Conservation (phyloP, 2,797 vertebrate genomes). For the Clamator glandarius region DNA sequence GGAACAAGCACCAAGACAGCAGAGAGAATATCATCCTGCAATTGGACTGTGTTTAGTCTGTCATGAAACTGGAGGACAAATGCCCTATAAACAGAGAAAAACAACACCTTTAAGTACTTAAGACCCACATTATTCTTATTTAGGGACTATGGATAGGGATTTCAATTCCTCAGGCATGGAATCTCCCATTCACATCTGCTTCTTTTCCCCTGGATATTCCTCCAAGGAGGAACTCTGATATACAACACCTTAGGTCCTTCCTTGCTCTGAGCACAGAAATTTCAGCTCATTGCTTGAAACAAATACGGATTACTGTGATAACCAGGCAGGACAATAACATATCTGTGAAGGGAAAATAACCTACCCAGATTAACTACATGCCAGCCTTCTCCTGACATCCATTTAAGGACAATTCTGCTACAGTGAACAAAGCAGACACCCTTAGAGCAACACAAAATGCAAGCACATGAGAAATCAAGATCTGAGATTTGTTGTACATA, state of each 20-base stretch:
- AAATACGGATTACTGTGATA: background rate
- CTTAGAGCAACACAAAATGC: background rate
- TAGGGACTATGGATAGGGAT: background rate
- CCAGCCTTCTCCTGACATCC: background rate
- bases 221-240: background rate
- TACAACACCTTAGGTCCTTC: background rate
- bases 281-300: background rate
- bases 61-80: background rate
- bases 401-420: background rate
- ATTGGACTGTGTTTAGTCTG: background rate
- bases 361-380: background rate
- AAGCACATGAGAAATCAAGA: background rate
- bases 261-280: background rate
- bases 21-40: background rate
- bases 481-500: background rate
- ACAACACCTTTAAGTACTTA: background rate
- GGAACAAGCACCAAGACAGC: fast-evolving
- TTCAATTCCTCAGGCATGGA: background rate
- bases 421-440: background rate
- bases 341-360: background rate
- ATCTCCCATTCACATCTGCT: background rate
- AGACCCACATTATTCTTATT: background rate
- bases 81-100: background rate
- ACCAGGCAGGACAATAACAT: background rate
- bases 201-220: background rate